Percentiles rank a stretch among this genome's conserved stretches.
Conservation (phyloP, 2,113 vertebrate genomes). For the Columbina picui region DNA sequence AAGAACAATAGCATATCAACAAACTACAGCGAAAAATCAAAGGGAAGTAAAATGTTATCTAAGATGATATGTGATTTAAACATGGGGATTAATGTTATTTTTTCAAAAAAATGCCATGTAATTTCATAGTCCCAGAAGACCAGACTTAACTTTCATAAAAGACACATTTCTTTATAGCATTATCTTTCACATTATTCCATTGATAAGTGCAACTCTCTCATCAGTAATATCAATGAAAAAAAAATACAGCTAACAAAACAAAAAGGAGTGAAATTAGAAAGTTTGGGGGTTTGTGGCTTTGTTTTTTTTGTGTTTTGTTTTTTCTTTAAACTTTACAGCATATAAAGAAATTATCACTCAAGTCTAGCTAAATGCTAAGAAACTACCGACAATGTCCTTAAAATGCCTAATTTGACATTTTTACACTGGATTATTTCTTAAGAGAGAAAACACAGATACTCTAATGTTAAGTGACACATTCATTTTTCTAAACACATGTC, state of each 20-base stretch:
- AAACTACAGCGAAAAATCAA: background rate
- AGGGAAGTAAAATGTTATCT: background rate
- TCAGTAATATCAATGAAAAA: background rate
- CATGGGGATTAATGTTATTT: background rate
- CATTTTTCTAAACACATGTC: background rate
- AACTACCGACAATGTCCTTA: background rate
- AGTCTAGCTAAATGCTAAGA: background rate
- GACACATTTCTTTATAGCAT: background rate
- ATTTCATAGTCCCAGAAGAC: background rate
- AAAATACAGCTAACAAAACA: background rate
- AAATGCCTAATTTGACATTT: background rate
- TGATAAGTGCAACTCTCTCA: background rate
- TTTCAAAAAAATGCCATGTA: background rate
- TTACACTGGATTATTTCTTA: background rate
- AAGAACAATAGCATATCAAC: background rate
- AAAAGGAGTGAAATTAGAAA: background rate
- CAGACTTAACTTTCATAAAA: background rate
- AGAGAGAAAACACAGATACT: background rate
- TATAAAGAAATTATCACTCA: background rate
- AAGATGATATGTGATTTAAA: background rate
- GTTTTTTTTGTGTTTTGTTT: too few species aligned
- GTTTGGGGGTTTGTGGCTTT: background rate
- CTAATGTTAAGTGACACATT: background rate
- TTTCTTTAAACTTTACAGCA: background rate
- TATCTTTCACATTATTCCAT: background rate